phyloP scores from a whole-genome alignment of 92 coral and sea anemone genomes.

The Epizoanthus stellaris region DNA sequence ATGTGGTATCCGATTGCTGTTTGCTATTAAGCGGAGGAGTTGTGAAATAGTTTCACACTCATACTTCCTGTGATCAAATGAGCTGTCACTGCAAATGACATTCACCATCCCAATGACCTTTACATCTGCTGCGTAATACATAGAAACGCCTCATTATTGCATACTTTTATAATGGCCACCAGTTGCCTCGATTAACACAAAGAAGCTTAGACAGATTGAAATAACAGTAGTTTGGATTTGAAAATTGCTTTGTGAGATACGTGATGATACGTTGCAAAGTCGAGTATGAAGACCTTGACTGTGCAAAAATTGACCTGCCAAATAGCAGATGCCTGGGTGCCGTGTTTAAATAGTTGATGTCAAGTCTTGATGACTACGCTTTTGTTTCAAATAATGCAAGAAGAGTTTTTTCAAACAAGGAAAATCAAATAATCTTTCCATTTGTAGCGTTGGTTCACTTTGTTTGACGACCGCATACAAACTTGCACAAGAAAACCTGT shows the following conservation, averaged over 20 bases:
- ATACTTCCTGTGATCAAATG: constrained; percentile 32
- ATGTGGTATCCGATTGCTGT: background rate
- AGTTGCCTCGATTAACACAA: background rate
- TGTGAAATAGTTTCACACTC: constrained; percentile 8
- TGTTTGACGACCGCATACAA: background rate
- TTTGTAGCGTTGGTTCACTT: background rate
- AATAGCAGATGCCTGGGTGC: background rate
- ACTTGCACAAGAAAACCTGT: background rate
- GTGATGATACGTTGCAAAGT: background rate
- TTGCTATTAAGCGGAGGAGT: background rate
- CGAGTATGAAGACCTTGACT: background rate
- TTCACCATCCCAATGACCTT: background rate
- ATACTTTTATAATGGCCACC: background rate
- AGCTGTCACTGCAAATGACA: constrained; percentile 27
- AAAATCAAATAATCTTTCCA: background rate
- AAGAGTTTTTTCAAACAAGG: background rate
- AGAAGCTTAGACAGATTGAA: background rate
- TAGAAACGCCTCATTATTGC: background rate
- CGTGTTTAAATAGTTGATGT: background rate
- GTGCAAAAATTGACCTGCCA: constrained; percentile 26
- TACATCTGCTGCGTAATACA: constrained; percentile 7
- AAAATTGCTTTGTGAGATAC: background rate
- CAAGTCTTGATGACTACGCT: constrained; percentile 1
- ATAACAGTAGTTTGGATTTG: background rate
- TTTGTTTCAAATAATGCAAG: constrained; percentile 6